Evolutionary conservation across 2,888 invertebrate species (phyloP).

Genomic region (Drosophila nigritarsus): DNA sequence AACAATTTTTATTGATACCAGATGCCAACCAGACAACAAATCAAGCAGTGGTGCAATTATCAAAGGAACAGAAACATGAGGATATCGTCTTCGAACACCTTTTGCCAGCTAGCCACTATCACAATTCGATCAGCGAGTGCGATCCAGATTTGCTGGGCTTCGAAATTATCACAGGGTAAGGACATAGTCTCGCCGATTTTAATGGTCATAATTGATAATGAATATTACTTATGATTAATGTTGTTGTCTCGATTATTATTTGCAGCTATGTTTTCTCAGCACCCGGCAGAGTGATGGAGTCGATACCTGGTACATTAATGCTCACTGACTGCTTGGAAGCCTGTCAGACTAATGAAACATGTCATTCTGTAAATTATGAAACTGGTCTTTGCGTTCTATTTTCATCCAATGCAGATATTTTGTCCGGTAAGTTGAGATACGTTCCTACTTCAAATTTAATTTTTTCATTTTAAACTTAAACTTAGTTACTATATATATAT

Average conservation of each 20-base stretch:
- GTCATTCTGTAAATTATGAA: slow-evolving; percentile 97
- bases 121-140: slow-evolving; percentile 88
- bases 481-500: too few relatives aligned
- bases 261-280: slow-evolving; percentile 94
- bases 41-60: slow-evolving; percentile 33
- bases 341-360: slow-evolving; percentile 96
- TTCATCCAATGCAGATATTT: slow-evolving; percentile 91
- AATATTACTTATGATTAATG: neutral
- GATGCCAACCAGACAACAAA: slow-evolving; percentile 50
- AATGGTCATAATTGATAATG: neutral
- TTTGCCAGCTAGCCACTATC: slow-evolving; percentile 45
- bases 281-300: slow-evolving; percentile 92
- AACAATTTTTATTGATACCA: slow-evolving; percentile 55
- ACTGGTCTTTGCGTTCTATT: slow-evolving; percentile 97
- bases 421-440: slow-evolving; percentile 88
- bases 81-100: slow-evolving; percentile 38
- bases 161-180: slow-evolving; percentile 94
- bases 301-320: slow-evolving; percentile 96
- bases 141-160: slow-evolving; percentile 95
- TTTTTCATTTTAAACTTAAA: too few relatives aligned
- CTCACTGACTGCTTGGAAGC: slow-evolving; percentile 97
- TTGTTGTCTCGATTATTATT: neutral
- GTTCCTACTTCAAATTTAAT: too few relatives aligned
- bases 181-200: neutral
- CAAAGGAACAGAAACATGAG: slow-evolving; percentile 26